Percentiles rank a stretch among this genome's conserved stretches.
phyloP scores from a whole-genome alignment of 2,113 vertebrate species.

The Cyanocitta stelleri region DNA sequence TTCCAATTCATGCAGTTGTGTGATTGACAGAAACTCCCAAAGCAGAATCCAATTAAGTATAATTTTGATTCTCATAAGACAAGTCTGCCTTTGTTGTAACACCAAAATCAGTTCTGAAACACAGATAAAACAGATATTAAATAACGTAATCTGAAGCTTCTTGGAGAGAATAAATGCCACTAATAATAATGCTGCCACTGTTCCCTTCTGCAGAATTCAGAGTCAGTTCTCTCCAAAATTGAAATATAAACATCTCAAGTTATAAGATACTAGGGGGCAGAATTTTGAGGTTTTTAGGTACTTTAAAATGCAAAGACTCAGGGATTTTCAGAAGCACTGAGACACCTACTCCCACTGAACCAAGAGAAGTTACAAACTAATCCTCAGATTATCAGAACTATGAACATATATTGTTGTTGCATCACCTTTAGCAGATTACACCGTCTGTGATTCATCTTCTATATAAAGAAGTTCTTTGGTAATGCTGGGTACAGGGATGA shows the following conservation, averaged over 20 bases:
- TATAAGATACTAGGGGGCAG: neutral
- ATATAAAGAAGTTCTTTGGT: neutral
- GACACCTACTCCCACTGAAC: neutral
- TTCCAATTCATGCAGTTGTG: neutral
- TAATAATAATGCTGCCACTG: neutral
- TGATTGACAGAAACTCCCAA: conserved; percentile 61
- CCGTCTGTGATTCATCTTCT: neutral
- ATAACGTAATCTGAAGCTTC: conserved; percentile 33
- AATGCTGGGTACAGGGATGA: neutral
- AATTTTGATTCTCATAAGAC: conserved; percentile 57
- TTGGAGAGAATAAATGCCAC: conserved; percentile 14
- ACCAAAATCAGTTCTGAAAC: conserved; percentile 50
- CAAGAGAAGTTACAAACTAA: neutral
- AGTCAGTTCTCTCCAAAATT: neutral
- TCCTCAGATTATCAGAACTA: neutral
- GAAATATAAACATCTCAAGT: neutral
- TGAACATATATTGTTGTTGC: neutral
- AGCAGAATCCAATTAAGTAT: conserved; percentile 58
- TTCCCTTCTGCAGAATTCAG: neutral
- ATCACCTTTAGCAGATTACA: neutral
- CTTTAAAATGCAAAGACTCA: neutral
- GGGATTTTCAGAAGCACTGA: neutral
- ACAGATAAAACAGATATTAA: conserved; percentile 62
- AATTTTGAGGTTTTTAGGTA: neutral
- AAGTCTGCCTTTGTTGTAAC: conserved; percentile 49